Percentiles rank a stretch among this genome's conserved stretches.
phyloP scores from a whole-genome alignment of 2,888 invertebrate species.

The Anarsia innoxiella region DNA sequence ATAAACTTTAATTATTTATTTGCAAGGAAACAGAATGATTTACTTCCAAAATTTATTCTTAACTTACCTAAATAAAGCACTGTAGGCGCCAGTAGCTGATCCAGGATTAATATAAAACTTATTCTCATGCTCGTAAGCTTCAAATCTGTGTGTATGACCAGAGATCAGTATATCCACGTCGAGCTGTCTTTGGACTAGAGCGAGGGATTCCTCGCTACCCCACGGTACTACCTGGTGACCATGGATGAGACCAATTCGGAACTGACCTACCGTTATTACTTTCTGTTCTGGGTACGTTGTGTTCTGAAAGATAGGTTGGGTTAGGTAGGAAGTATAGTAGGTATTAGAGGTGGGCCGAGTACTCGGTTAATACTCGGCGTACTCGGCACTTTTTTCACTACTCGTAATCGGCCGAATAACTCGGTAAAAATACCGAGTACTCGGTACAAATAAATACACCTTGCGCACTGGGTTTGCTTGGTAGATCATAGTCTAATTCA shows the following conservation, averaged over 20 bases:
- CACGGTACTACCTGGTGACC: slow-evolving; percentile 99
- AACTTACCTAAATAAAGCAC: slow-evolving; percentile 88
- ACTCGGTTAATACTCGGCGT: no score
- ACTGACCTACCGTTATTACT: slow-evolving; percentile 98
- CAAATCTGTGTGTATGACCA: slow-evolving; percentile 98
- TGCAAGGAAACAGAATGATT: no score
- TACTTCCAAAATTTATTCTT: no score
- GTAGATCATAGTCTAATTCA: no score
- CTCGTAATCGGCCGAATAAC: no score
- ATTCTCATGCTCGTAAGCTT: slow-evolving; percentile 98
- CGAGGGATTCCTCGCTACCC: slow-evolving; percentile 95
- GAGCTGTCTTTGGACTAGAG: slow-evolving; percentile 94
- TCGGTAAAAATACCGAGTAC: no score
- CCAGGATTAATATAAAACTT: slow-evolving; percentile 99
- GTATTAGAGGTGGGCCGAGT: no score
- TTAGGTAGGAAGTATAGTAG: no score
- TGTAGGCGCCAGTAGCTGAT: slow-evolving; percentile 98
- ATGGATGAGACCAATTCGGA: slow-evolving; percentile 97
- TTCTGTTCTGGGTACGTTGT: slow-evolving; percentile 97
- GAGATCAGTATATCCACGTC: slow-evolving; percentile 99
- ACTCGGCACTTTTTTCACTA: no score
- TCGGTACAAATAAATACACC: no score
- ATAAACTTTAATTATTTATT: no score
- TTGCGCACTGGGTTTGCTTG: no score
- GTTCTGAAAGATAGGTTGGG: slow-evolving; percentile 87